Conservation (phyloP, 2,797 vertebrate species). For the Gadopsis marmoratus region DNA sequence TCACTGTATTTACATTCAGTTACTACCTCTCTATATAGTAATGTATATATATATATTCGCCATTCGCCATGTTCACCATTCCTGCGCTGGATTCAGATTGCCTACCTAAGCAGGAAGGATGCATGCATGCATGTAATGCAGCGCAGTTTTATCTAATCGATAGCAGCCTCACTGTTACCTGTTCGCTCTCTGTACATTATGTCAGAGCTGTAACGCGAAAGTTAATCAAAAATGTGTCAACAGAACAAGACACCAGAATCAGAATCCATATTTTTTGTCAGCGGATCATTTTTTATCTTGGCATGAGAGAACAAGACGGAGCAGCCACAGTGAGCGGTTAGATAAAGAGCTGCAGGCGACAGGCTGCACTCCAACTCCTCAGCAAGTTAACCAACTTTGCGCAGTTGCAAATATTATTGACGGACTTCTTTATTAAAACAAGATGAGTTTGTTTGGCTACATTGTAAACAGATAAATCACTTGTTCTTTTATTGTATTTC, state of each 20-base stretch:
- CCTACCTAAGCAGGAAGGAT: neutral
- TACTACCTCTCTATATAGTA: neutral
- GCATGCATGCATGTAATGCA: slow-evolving; percentile 6
- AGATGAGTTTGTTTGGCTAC: neutral
- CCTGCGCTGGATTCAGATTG: neutral
- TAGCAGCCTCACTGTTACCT: neutral
- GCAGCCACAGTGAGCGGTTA: neutral
- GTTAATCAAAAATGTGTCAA: too few species aligned
- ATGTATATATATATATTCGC: too few species aligned
- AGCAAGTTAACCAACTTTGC: too few species aligned
- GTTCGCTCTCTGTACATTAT: neutral
- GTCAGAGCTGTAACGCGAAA: too few species aligned
- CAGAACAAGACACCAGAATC: too few species aligned
- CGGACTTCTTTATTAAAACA: neutral
- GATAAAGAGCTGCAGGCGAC: neutral
- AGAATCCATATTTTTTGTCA: neutral
- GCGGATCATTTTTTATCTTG: slow-evolving; percentile 1
- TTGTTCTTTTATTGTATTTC: neutral
- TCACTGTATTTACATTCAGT: neutral
- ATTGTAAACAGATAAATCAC: neutral
- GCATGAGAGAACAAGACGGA: neutral
- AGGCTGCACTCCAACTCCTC: neutral
- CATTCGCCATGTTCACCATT: neutral
- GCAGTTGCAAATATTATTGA: neutral
- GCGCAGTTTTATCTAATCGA: neutral